These are phyloP conservation scores for Charadrius vociferus DNA, from an alignment of 2,113 vertebrate genomes.

Conservation along the genomic window DNA sequence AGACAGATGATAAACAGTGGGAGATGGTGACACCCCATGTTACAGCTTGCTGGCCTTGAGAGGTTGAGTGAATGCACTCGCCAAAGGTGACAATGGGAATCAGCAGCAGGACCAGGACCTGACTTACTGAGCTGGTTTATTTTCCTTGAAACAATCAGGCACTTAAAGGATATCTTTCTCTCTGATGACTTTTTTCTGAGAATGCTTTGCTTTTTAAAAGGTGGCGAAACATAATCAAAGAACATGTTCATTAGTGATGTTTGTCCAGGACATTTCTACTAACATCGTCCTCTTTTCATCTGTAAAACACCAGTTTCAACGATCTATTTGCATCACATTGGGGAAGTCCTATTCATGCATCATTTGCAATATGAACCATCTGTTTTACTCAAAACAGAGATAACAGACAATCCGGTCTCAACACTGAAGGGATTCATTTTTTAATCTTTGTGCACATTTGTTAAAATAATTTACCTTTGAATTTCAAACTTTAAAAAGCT, in stretches of 20 bases:
- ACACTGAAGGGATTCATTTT: not conserved
- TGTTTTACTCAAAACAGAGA: conserved; percentile 54
- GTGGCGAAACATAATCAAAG: not conserved
- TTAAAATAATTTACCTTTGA: conserved; percentile 44
- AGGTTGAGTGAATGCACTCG: not conserved
- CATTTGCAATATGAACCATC: conserved; percentile 57
- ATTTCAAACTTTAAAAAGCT: conserved; percentile 30
- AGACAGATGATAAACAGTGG: not conserved
- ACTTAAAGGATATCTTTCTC: not conserved
- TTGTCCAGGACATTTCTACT: conserved; percentile 4
- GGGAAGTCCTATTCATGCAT: conserved; percentile 39
- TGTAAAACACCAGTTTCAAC: not conserved
- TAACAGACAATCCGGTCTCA: conserved; percentile 48
- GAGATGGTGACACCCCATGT: not conserved
- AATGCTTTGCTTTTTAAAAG: not conserved
- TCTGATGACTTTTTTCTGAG: not conserved
- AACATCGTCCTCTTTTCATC: conserved; percentile 1
- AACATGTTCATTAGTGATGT: not conserved
- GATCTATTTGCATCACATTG: conserved; percentile 8
- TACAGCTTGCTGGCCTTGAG: not conserved
- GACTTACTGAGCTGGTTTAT: not conserved
- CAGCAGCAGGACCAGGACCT: not conserved
- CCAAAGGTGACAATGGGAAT: not conserved
- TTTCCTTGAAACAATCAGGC: not conserved
- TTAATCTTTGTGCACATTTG: conserved; percentile 6